Base-by-base conservation (phyloP, 2,888 invertebrate species). In the Cantharis flavilabris region DNA sequence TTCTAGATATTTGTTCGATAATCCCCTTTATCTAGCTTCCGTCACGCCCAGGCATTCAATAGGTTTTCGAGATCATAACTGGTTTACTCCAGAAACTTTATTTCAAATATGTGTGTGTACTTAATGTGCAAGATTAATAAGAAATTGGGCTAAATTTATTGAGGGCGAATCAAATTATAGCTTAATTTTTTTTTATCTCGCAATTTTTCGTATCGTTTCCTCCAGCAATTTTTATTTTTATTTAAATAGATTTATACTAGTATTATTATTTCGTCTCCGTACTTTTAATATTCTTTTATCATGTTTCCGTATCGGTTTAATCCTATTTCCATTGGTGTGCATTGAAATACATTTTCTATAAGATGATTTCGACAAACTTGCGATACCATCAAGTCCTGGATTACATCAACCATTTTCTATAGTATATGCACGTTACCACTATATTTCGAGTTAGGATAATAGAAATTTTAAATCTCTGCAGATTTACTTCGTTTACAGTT, bases 311-410 rank as follows among this genome's bases (percentile, higher is more conserved):
- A 71, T 78, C 78, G 62, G 70, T 70, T 81, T 76, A 79, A 84
- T 84, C 84, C 84, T 83, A 85, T 85, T 85, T 85, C 82, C 84
- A 84, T 83, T 84, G 83, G 83, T 84, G 83, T 84, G 84, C 82
- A 80, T 83, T 80, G 80, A 77, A 80, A 79, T 75, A 76, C 80
- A 80, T 73, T 83, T 82, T 82, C 82, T 82, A 81, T 81, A 83
- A 82, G 81, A 83, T 82, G 84, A 84, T 84, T 83, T 83, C 82
- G 82, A 83, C 83, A 82, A 81, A 81, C 81, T 80, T 80, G 82
- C 81, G 83, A 85, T 83, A 83, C 82, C 83, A 84, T 84, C 83
- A 83, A 83, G 80, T 81, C 77, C 28, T 77, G 84, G 85, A 84
- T 85, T 85, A 85, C 83, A 82, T 81, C 80, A 79, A 80, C 82